Base-by-base conservation (phyloP, 2,888 invertebrate species). In the Nebria brevicollis region DNA sequence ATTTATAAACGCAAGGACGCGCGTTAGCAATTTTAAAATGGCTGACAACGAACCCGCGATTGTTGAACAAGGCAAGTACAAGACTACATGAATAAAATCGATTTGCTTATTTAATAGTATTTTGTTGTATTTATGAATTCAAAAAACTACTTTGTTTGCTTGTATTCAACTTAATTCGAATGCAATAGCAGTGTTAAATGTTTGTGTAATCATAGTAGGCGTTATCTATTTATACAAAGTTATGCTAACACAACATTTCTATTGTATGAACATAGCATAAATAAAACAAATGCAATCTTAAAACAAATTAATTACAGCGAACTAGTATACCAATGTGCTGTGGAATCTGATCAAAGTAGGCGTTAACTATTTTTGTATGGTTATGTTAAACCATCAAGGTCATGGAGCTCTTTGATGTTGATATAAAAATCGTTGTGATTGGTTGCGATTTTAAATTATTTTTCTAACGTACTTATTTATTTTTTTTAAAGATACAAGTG, bases 41-140 rank as follows among this genome's bases (percentile, higher is more conserved):
- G 93, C 93, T 90, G 91, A 92, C 88, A 92, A 92, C 90, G 92
- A 92, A 89, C 91, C 92, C 90, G 90, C 91, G 88, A 90, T 88
- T 89, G 90, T 90, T 88, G 91, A 92, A 89, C 90, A 92, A 90
- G 93, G 93, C 93, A 91, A 89, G 87, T 80, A 70, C 8, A 66
- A 65, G 43, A 42, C 66, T 54, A 78, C 5, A 70, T 70, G 15
- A 70, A n/a, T 26, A 70, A 26, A 70, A 70, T 70, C 70, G 70
- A 25, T 70, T 25, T 70, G 20, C 13, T 25, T 1, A 2, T 15
- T 13, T 70, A 26, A 70, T 26, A 25, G 7, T 15, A 20, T 70
- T 15, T 70, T 20, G 5, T 26, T 70, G 13, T 70, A 7, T 20
- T 26, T 1, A 11, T 25, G 34, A 2, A 70, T 15, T 70, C 25